phyloP scores from a whole-genome alignment of 1,140 invertebrate genomes.

The Phenacoccus solenopsis region DNA sequence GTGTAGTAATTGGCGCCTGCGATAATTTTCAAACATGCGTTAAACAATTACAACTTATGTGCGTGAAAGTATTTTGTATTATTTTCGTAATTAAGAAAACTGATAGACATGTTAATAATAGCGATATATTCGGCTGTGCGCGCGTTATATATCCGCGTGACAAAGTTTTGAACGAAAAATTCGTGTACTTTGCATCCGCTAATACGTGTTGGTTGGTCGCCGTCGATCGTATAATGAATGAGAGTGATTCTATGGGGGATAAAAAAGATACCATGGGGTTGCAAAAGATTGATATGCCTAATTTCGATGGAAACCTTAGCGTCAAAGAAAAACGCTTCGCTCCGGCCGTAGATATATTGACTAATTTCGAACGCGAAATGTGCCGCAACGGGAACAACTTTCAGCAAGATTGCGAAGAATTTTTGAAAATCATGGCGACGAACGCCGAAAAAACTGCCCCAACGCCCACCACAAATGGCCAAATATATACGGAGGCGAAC shows the following conservation, averaged over 20 bases:
- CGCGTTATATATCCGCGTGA: not conserved
- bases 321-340: conserved; percentile 6
- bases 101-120: conserved; percentile 9
- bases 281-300: conserved; percentile 24
- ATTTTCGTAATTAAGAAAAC: conserved; percentile 11
- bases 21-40: conserved; percentile 12
- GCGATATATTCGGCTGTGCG: conserved; percentile 6
- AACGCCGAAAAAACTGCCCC: not conserved
- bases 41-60: conserved; percentile 15
- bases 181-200: not conserved
- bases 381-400: not conserved
- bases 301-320: conserved; percentile 9
- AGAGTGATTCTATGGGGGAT: conserved; percentile 48
- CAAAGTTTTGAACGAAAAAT: not conserved
- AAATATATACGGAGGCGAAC: not conserved
- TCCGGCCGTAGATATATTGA: not conserved
- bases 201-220: not conserved
- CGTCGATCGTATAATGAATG: conserved; percentile 36
- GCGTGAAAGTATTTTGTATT: conserved; percentile 9
- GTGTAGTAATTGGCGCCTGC: not conserved
- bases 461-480: not conserved
- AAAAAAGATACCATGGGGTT: conserved; percentile 50
- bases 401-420: conserved; percentile 11
- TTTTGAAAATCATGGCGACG: not conserved
- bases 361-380: conserved; percentile 9